Base-by-base conservation (phyloP, 2,797 vertebrate genomes). In the Malurus leucopterus region DNA sequence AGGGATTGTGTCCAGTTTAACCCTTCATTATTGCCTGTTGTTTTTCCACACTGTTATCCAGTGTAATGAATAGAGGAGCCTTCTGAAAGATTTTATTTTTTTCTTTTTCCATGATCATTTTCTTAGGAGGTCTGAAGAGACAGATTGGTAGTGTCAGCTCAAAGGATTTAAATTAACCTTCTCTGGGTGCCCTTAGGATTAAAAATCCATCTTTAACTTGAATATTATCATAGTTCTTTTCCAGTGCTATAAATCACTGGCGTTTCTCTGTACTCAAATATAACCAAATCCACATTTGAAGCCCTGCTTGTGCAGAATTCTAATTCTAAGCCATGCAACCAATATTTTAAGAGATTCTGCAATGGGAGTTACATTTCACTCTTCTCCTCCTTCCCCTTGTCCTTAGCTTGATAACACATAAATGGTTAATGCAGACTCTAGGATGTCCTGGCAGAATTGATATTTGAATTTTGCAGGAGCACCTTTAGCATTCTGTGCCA, bases 1-100 rank as follows among this genome's bases (percentile, higher is more conserved):
- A 89, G 67, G 82, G 93, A 84, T 94, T 91, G 75, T 86, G 86
- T 86, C 84, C 69, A 64, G 0, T 94, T 96, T 93, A 95, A 95
- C 93, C 93, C 85, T 88, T 88, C 3, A 4, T 69, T 82, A 13
- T 89, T 88, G 88, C n/a, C 47, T 75, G 14, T 49, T 73, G 73
- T 55, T 67, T 87, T 79, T 67, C 50, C 76, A 50, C 12, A 8
- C 61, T 29, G 16, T 75, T 89, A 43, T 65, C 68, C 57, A 61
- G 29, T n/a, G 6, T 12, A 18, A 38, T 30, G n/a, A 67, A 74
- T 18, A 58, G 59, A 68, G 41, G n/a, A 36, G 22, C 38, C 47
- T 57, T 83, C 38, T 4, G 15, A 71, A 78, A 41, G 13, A 32
- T 58, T 50, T 57, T 26, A 5, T 40, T 63, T 74, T 69, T 40